Percentiles rank a stretch among this genome's conserved stretches.
phyloP scores from a whole-genome alignment of 1,140 invertebrate species.

The Heliconius nattereri region DNA sequence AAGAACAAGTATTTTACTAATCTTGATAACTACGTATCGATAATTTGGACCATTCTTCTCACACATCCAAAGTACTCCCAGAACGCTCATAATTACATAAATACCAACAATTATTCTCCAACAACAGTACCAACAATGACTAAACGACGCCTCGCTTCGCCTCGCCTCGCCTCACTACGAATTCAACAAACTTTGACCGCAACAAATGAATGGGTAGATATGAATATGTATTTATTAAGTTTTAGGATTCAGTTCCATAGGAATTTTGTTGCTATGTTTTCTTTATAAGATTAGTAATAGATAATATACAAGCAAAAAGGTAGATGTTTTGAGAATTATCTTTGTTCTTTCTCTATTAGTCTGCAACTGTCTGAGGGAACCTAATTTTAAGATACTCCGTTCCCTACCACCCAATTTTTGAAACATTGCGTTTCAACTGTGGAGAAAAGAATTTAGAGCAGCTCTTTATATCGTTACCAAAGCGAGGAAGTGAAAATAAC shows the following conservation, averaged over 20 bases:
- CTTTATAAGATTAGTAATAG: neutral
- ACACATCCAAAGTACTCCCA: neutral
- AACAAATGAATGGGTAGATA: constrained; percentile 5
- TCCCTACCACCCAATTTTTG: too few species aligned
- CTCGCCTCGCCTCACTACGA: neutral
- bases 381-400: too few species aligned
- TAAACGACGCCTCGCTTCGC: too few species aligned
- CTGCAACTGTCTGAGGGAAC: too few species aligned
- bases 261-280: neutral
- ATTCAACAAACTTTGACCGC: neutral
- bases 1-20: too few species aligned
- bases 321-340: too few species aligned
- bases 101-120: neutral
- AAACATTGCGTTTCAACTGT: too few species aligned
- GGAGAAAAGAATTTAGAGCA: too few species aligned
- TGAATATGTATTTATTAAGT: constrained; percentile 11
- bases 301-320: too few species aligned
- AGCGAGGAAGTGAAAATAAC: too few species aligned
- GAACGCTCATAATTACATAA: neutral
- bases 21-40: neutral
- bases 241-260: neutral
- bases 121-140: constrained; percentile 2
- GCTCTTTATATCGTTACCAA: too few species aligned
- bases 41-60: neutral
- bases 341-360: too few species aligned